Evolutionary conservation across 2,797 vertebrate species (phyloP), one percentile per base, ranked within the genome.

Genomic region (Sebastes matsubarae): DNA sequence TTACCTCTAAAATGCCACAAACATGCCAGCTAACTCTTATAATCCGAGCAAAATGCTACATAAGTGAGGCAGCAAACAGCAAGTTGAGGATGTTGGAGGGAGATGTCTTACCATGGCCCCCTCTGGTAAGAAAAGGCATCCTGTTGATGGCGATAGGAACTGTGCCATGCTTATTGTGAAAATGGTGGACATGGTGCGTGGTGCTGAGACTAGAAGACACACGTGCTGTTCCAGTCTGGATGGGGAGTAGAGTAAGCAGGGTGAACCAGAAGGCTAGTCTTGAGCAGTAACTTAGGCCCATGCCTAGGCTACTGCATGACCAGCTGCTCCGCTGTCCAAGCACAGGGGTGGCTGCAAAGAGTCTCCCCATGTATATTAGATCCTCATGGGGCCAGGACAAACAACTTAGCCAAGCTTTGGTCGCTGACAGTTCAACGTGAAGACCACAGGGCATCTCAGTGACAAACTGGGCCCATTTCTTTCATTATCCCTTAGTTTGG

Each of bases 91-190:
- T 61, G 46, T 73, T 50, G 59, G 66, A 85, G 71, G 61, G 60
- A 85, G 80, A 84, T 10, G 32, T 94, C 97, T 98, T 96, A 98
- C 97, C 97, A 92, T 98, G 97, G 86, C 97, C 97, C 83, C 97
- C 97, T 93, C 97, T 96, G 78, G 97, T 98, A 90, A 98, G 97
- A 93, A 98, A 98, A 92, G 97, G 97, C 96, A 97, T 97, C 95
- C 97, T 96, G 97, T 98, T 98, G 96, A 98, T 98, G 91, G 97
- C 97, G 87, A 98, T 97, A 65, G 97, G 97, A 91, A 97, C 97
- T 0, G 97, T 97, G 89, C 97, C 97, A 86, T 98, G 97, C 91
- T 97, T 98, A 94, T 96, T 98, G 95, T 98, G 97, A 95, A 99
- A 98, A 96, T 98, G 97, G 95, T 98, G 97, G 92, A 98, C 97